Conservation (phyloP, 2,888 invertebrate genomes). For the Lasius platythorax region DNA sequence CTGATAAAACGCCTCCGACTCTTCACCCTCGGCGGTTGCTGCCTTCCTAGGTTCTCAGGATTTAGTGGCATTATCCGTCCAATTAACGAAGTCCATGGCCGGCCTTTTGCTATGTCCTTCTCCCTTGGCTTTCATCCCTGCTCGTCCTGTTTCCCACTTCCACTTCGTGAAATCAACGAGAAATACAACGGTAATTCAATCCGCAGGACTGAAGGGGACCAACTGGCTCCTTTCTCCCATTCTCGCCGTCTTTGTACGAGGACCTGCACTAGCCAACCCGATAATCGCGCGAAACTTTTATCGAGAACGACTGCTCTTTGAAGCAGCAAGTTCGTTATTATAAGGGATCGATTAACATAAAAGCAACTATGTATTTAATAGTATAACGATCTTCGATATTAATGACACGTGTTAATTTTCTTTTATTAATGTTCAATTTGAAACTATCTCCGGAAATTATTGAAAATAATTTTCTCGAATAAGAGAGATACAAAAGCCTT, state of each 20-base stretch:
- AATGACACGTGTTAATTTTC: background rate
- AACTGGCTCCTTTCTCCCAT: conserved; percentile 25
- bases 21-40: conserved; percentile 52
- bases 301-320: conserved; percentile 20
- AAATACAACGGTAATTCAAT: conserved; percentile 69
- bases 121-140: background rate
- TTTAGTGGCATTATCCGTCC: conserved; percentile 80
- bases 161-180: conserved; percentile 47
- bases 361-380: background rate
- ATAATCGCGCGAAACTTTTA: conserved; percentile 35
- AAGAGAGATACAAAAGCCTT: background rate
- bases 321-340: conserved; percentile 19
- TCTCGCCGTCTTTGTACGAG: conserved; percentile 57
- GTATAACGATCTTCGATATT: background rate
- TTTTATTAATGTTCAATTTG: background rate
- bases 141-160: conserved; percentile 24
- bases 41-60: conserved; percentile 74
- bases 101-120: conserved; percentile 47
- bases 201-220: conserved; percentile 43
- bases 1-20: conserved; percentile 72
- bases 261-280: conserved; percentile 41
- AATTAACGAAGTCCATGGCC: conserved; percentile 76
- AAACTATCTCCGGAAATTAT: background rate
- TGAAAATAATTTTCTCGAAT: background rate
- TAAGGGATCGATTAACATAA: conserved; percentile 30